These are phyloP conservation scores for Luperina nickerlii DNA, from an alignment of 2,888 invertebrate genomes.

Conservation along the genomic window DNA sequence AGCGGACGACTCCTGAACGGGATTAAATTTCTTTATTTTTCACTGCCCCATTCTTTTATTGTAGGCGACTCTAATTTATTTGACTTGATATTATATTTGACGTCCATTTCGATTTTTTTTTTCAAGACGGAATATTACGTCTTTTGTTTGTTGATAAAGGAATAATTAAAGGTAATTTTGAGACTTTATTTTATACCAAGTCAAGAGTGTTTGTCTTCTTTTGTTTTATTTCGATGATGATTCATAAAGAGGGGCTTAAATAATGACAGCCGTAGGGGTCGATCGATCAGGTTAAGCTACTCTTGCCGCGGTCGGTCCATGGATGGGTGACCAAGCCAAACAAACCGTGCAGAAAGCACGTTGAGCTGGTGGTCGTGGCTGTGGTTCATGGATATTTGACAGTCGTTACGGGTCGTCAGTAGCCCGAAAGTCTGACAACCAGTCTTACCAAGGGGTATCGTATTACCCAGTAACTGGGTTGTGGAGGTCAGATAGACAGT, in stretches of 20 bases:
- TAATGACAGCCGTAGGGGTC: neutral
- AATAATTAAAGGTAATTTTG: slow-evolving; percentile 57
- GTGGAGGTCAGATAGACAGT: no score
- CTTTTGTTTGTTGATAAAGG: slow-evolving; percentile 53
- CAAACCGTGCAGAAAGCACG: neutral
- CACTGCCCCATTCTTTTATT: slow-evolving; percentile 70
- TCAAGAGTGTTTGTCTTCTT: slow-evolving; percentile 25
- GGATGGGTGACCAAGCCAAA: neutral
- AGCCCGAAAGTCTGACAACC: no score
- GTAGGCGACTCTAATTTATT: slow-evolving; percentile 73
- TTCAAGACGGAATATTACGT: slow-evolving; percentile 49
- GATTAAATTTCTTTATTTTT: slow-evolving; percentile 79
- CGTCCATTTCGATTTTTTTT: slow-evolving; percentile 60
- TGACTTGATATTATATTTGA: slow-evolving; percentile 70
- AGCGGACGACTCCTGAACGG: slow-evolving; percentile 73
- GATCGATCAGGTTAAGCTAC: neutral
- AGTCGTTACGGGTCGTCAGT: no score
- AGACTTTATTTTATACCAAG: slow-evolving; percentile 34
- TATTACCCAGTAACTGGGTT: no score
- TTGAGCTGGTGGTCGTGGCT: neutral
- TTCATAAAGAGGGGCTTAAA: neutral
- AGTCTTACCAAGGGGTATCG: no score
- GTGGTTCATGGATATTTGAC: no score
- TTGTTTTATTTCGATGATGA: slow-evolving; percentile 27
- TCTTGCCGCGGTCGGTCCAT: neutral